phyloP scores from a whole-genome alignment of 2,888 invertebrate genomes.

The Hypselothyrea guttata region DNA sequence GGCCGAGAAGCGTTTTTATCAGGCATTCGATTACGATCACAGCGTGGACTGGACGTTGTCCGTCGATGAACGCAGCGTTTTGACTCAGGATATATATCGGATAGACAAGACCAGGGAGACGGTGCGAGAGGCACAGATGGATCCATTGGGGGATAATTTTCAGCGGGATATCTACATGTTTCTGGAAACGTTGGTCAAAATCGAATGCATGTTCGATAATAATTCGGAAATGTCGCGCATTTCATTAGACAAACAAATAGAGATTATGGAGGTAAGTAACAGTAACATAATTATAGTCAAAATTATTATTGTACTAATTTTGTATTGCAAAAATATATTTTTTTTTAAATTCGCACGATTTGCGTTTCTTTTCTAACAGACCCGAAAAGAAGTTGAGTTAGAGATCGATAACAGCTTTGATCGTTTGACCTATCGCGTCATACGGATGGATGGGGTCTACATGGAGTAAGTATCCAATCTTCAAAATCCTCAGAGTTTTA shows the following conservation, averaged over 20 bases:
- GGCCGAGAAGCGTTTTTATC: slow-evolving; percentile 50
- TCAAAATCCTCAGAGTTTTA: background rate
- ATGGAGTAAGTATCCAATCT: slow-evolving; percentile 67
- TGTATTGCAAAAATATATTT: too few relatives aligned
- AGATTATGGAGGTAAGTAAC: slow-evolving; percentile 45
- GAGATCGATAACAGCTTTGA: slow-evolving; percentile 64
- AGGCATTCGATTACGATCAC: slow-evolving; percentile 37
- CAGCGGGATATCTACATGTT: slow-evolving; percentile 52
- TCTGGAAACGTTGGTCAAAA: slow-evolving; percentile 38
- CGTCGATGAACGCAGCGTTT: slow-evolving; percentile 69
- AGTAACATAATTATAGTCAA: too few relatives aligned
- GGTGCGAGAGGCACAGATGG: slow-evolving; percentile 32
- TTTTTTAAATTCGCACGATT: too few relatives aligned
- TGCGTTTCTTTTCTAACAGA: slow-evolving; percentile 35
- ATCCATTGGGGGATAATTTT: slow-evolving; percentile 57
- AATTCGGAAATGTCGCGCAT: slow-evolving; percentile 43
- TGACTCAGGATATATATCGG: slow-evolving; percentile 67
- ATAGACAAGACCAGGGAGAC: slow-evolving; percentile 54
- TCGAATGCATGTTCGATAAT: slow-evolving; percentile 58
- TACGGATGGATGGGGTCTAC: slow-evolving; percentile 67
- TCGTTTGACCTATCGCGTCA: slow-evolving; percentile 70
- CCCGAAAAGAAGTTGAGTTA: slow-evolving; percentile 38
- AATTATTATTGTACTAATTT: too few relatives aligned
- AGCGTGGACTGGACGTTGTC: slow-evolving; percentile 71
- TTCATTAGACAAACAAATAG: slow-evolving; percentile 8